A percentile compares a stretch with the other conserved stretches of the same genome.
Conservation (phyloP, 2,113 vertebrate genomes). For the Caretta caretta region DNA sequence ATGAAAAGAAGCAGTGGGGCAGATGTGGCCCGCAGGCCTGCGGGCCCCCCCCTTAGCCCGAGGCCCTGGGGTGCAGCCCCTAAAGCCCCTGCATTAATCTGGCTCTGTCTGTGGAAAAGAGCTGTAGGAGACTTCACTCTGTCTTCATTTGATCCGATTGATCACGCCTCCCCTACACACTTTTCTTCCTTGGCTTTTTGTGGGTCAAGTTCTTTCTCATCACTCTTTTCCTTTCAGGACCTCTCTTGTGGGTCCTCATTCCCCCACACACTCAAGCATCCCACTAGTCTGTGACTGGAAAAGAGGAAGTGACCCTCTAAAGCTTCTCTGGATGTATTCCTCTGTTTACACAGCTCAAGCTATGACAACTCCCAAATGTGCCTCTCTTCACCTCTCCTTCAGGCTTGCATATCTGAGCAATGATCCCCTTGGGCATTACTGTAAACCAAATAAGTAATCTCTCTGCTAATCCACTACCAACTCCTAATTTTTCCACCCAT, state of each 20-base stretch:
- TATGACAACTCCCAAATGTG: background rate
- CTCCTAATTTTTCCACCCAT: background rate
- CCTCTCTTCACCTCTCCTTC: background rate
- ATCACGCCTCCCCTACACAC: background rate
- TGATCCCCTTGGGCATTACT: background rate
- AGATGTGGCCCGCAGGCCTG: too few relatives aligned
- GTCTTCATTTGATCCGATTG: background rate
- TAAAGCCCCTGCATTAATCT: too few relatives aligned
- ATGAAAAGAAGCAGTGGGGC: too few relatives aligned
- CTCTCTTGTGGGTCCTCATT: background rate
- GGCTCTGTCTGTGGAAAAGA: background rate
- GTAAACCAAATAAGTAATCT: background rate
- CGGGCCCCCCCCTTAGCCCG: too few relatives aligned
- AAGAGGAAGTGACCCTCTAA: background rate
- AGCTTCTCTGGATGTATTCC: background rate
- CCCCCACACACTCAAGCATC: background rate
- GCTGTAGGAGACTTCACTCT: background rate
- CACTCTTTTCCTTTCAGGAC: background rate
- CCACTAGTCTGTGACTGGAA: background rate
- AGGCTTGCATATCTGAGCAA: background rate
- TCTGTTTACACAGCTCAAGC: background rate
- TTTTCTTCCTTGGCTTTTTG: background rate
- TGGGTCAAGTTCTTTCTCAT: background rate
- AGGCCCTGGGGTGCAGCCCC: too few relatives aligned
- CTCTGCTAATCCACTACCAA: background rate